Conservation (phyloP, 1,140 invertebrate species). For the Drosophila pseudoobscura region DNA sequence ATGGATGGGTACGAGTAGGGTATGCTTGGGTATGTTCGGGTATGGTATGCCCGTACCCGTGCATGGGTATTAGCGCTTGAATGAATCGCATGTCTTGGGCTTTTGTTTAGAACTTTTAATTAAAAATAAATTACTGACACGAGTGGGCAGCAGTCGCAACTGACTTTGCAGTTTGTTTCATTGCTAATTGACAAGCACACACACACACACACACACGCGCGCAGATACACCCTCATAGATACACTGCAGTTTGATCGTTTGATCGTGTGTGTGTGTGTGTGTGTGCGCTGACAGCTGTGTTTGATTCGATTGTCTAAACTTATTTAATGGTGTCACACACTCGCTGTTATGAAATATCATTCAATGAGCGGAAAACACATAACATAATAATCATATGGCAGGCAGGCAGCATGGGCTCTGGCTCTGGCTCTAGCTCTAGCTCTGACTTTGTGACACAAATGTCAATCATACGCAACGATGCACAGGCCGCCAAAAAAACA, state of each 20-base stretch:
- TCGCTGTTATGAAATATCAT: slow-evolving; percentile 59
- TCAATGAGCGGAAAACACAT: slow-evolving; percentile 54
- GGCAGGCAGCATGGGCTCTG: too few relatives aligned
- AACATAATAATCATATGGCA: slow-evolving; percentile 24
- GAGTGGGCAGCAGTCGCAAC: slow-evolving; percentile 41
- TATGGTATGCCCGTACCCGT: slow-evolving; percentile 1
- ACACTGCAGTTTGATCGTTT: slow-evolving; percentile 25
- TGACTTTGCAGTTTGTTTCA: slow-evolving; percentile 46
- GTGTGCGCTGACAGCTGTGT: slow-evolving; percentile 45
- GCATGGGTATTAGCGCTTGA: slow-evolving; percentile 59
- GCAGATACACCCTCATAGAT: slow-evolving; percentile 22
- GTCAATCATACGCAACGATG: slow-evolving; percentile 77
- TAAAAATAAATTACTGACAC: slow-evolving; percentile 73
- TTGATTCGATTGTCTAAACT: slow-evolving; percentile 56
- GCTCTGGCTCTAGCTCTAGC: too few relatives aligned
- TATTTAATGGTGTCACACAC: slow-evolving; percentile 58
- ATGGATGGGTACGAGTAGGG: slow-evolving; percentile 27
- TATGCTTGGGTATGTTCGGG: slow-evolving; percentile 10
- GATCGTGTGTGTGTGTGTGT: slow-evolving; percentile 1
- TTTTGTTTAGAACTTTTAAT: slow-evolving; percentile 79
- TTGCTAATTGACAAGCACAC: slow-evolving; percentile 60
- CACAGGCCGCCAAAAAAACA: slow-evolving; percentile 43
- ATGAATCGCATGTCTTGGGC: slow-evolving; percentile 75
- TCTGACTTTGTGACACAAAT: slow-evolving; percentile 59
- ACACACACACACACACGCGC: slow-evolving; percentile 20